Conservation (phyloP, 1,140 invertebrate genomes). For the Streblospio benedicti region DNA sequence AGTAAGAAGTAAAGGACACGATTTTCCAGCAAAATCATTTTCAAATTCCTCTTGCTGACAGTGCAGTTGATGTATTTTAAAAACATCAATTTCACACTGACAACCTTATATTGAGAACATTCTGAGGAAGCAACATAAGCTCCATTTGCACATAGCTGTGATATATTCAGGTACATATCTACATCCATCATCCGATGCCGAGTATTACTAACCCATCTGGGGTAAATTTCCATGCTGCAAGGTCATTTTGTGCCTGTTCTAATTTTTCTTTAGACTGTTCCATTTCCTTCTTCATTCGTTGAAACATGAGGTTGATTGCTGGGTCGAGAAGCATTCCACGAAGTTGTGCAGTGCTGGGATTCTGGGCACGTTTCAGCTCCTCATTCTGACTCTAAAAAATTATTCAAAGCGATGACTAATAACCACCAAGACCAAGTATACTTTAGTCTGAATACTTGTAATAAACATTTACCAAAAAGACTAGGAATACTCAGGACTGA, state of each 20-base stretch:
- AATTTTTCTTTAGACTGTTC: constrained; percentile 78
- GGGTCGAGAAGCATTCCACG: constrained; percentile 82
- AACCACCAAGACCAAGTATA: constrained; percentile 26
- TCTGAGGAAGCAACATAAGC: too few species aligned
- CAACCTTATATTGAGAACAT: too few species aligned
- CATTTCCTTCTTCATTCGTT: constrained; percentile 82
- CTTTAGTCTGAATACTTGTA: neutral
- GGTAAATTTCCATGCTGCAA: constrained; percentile 97
- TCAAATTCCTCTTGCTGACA: too few species aligned
- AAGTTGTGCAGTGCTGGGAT: constrained; percentile 65
- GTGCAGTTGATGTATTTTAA: too few species aligned
- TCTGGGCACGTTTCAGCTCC: constrained; percentile 61
- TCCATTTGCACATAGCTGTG: too few species aligned
- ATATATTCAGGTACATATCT: too few species aligned
- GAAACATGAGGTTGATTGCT: constrained; percentile 87
- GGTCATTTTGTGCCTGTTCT: constrained; percentile 94
- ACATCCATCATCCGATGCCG: too few species aligned
- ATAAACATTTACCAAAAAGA: neutral
- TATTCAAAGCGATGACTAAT: neutral
- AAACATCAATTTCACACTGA: too few species aligned
- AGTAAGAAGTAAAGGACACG: too few species aligned
- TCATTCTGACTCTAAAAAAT: constrained; percentile 72
- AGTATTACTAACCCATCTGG: constrained; percentile 96
- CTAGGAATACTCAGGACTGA: neutral
- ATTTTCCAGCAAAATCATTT: too few species aligned